Evolutionary conservation across 1,140 invertebrate species (phyloP).

Genomic region (Globodera rostochiensis): DNA sequence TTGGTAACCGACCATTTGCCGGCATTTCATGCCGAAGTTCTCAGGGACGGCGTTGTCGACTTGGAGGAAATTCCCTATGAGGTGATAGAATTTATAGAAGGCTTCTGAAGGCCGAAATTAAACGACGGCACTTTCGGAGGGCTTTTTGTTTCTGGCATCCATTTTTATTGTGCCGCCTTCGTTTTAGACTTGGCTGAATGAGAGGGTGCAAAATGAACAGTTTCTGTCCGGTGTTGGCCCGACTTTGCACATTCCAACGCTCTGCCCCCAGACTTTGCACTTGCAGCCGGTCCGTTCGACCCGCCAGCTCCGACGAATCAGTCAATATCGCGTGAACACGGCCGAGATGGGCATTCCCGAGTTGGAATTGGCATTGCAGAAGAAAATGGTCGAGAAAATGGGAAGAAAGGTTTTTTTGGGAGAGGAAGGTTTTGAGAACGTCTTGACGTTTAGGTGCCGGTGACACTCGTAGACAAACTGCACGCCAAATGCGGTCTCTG

Average conservation of each 20-base stretch:
- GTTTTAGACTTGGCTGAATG: conserved; percentile 48
- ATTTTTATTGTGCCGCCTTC: not conserved
- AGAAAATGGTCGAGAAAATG: conserved; percentile 66
- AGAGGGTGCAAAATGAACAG: conserved; percentile 21
- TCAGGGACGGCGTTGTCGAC: conserved; percentile 47
- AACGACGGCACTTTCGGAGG: too few species aligned
- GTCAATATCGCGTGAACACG: conserved; percentile 62
- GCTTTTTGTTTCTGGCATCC: conserved; percentile 5
- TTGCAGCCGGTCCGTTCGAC: conserved; percentile 49
- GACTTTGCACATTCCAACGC: not conserved
- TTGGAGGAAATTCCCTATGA: conserved; percentile 64
- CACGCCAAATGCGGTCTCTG: conserved; percentile 64
- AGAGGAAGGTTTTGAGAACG: conserved; percentile 26
- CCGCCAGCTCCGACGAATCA: conserved; percentile 45
- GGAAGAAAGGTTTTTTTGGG: conserved; percentile 44
- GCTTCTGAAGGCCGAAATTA: too few species aligned
- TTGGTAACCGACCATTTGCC: conserved; percentile 61
- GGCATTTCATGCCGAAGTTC: conserved; percentile 57
- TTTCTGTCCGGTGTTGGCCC: not conserved
- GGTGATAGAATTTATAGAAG: conserved; percentile 25
- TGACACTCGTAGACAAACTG: conserved; percentile 61
- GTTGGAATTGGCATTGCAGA: conserved; percentile 56
- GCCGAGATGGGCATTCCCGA: conserved; percentile 54
- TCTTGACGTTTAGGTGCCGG: conserved; percentile 51
- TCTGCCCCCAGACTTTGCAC: not conserved